These are phyloP conservation scores for Desmodus rotundus DNA, from an alignment of 2,113 vertebrate species.

Conservation along the genomic window DNA sequence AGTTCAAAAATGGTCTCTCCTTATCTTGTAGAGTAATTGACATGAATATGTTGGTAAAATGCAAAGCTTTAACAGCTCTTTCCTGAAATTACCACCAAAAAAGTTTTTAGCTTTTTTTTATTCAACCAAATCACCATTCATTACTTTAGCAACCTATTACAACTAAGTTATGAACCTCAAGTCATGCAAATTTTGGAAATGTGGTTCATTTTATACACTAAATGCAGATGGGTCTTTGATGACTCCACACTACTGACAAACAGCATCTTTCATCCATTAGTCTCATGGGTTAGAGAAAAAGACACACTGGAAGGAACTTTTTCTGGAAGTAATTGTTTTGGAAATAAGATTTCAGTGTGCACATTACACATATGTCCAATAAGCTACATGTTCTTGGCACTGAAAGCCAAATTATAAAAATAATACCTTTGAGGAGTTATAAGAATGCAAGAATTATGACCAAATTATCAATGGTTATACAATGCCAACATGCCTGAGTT, in stretches of 20 bases:
- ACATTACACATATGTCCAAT: background rate
- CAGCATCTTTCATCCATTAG: background rate
- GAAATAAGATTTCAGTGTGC: background rate
- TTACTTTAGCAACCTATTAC: background rate
- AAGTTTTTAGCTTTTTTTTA: conserved; percentile 67
- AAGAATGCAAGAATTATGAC: background rate
- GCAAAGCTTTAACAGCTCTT: conserved; percentile 62
- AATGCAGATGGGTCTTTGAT: background rate
- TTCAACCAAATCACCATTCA: conserved; percentile 12
- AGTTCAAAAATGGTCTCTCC: background rate
- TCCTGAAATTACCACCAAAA: conserved; percentile 70
- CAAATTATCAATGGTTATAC: background rate
- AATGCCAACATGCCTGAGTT: background rate
- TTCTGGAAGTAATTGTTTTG: background rate
- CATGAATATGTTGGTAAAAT: conserved; percentile 71
- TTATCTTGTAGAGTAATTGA: conserved; percentile 41
- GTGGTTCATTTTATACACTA: conserved; percentile 10
- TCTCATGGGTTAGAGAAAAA: background rate
- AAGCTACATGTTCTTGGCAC: background rate
- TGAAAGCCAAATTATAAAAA: background rate
- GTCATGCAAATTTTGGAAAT: conserved; percentile 22
- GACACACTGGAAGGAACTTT: background rate
- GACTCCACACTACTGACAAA: background rate
- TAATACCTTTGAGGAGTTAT: background rate
- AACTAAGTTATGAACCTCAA: conserved; percentile 44